A percentile compares a stretch with the other conserved stretches of the same genome.
phyloP scores from a whole-genome alignment of 2,888 invertebrate genomes.

The Malthinus seriepunctatus region DNA sequence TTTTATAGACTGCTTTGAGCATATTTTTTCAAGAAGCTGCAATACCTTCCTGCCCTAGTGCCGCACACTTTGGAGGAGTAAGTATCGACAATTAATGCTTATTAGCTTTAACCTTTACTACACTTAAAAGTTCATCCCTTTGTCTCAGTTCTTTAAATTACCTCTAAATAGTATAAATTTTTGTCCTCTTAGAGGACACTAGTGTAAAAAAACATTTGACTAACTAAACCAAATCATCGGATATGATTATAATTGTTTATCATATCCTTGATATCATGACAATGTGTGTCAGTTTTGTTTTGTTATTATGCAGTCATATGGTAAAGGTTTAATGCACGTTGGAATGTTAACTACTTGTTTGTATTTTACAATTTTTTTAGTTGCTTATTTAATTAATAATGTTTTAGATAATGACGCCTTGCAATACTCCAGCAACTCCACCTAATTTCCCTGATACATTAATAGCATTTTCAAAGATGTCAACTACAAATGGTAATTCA shows the following conservation, averaged over 20 bases:
- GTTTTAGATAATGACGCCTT: constrained; percentile 84
- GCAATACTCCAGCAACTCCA: constrained; percentile 93
- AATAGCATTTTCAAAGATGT: constrained; percentile 85
- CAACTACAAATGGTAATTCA: constrained; percentile 66
- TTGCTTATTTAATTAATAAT: background rate
- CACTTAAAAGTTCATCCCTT: background rate
- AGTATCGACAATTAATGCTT: constrained; percentile 35
- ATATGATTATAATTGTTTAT: too few species aligned
- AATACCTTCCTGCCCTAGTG: constrained; percentile 75
- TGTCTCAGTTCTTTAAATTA: too few species aligned
- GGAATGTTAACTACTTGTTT: too few species aligned
- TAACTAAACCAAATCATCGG: too few species aligned
- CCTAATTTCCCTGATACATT: constrained; percentile 93
- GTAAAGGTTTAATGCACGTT: too few species aligned
- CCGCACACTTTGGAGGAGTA: constrained; percentile 83
- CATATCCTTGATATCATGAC: too few species aligned
- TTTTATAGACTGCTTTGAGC: constrained; percentile 85
- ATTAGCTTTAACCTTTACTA: background rate
- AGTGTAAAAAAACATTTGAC: too few species aligned
- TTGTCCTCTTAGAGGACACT: too few species aligned
- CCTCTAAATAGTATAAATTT: too few species aligned
- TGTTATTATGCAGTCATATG: too few species aligned
- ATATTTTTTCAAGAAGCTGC: constrained; percentile 95
- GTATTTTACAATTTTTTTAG: too few species aligned
- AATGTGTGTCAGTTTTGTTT: too few species aligned